Percentiles rank a stretch among this genome's conserved stretches.
Evolutionary conservation across 2,888 invertebrate species (phyloP).

Genomic region (Anthophora plumipes): DNA sequence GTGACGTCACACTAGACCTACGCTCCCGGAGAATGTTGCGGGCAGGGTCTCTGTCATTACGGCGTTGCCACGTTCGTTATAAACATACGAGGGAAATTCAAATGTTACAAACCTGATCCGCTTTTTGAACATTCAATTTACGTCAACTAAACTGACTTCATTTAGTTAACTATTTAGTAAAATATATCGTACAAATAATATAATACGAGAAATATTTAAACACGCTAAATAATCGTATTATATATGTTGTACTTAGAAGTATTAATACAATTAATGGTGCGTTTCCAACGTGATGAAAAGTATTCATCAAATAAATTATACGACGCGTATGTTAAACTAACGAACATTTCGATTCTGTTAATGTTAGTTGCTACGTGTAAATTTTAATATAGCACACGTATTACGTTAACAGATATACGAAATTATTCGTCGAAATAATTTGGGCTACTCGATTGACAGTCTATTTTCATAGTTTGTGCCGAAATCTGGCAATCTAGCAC

Average conservation of each 20-base stretch:
- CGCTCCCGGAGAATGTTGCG: constrained; percentile 71
- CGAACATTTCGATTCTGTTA: neutral
- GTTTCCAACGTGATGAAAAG: neutral
- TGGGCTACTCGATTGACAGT: constrained; percentile 26
- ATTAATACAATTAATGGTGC: neutral
- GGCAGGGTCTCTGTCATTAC: constrained; percentile 58
- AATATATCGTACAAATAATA: no score
- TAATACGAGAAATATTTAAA: neutral
- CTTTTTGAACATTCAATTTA: neutral
- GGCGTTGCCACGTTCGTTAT: constrained; percentile 46
- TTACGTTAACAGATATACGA: neutral
- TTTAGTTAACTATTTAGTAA: neutral
- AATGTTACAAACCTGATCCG: constrained; percentile 18
- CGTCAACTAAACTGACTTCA: neutral
- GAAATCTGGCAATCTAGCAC: constrained; percentile 69
- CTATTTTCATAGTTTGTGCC: constrained; percentile 53
- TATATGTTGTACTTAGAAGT: neutral
- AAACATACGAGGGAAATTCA: constrained; percentile 48
- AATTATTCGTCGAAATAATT: neutral
- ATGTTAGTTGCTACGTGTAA: neutral
- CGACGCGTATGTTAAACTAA: neutral
- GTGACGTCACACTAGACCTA: constrained; percentile 81
- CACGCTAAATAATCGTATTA: neutral
- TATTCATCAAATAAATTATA: neutral
- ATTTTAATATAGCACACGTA: neutral